These are phyloP conservation scores for Diploptera punctata DNA, from an alignment of 2,888 invertebrate species.

Conservation along the genomic window DNA sequence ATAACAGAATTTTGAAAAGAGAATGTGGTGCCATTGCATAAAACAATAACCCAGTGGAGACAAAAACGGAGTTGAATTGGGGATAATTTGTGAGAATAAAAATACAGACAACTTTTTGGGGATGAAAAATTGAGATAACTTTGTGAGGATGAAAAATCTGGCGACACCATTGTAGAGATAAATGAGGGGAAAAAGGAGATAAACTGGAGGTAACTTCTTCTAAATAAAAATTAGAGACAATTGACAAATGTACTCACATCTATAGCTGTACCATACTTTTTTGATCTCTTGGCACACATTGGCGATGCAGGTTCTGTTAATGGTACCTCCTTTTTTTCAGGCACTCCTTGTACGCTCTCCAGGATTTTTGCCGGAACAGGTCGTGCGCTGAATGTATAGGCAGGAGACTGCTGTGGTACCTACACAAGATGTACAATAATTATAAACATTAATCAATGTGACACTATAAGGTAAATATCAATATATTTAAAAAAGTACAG, in stretches of 20 bases:
- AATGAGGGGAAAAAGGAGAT: too few species aligned
- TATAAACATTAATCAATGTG: background rate
- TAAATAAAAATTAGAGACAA: too few species aligned
- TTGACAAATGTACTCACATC: background rate
- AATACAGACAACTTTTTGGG: too few species aligned
- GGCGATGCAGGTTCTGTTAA: constrained; percentile 24
- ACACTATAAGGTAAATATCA: background rate
- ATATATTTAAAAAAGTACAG: background rate
- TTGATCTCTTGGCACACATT: background rate
- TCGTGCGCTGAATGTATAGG: constrained; percentile 55
- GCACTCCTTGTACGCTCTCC: constrained; percentile 52
- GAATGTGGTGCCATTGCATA: too few species aligned
- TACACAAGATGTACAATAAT: background rate
- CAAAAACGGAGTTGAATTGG: too few species aligned
- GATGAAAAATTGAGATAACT: too few species aligned
- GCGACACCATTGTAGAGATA: too few species aligned
- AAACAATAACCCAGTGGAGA: too few species aligned
- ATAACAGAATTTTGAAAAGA: too few species aligned
- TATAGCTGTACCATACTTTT: background rate
- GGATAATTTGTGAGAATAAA: too few species aligned
- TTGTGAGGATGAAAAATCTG: too few species aligned
- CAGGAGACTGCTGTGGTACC: background rate
- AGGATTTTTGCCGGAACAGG: constrained; percentile 66
- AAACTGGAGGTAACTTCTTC: too few species aligned
- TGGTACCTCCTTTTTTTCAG: constrained; percentile 2